These are phyloP conservation scores for Zoroaster sp. DNA, from an alignment of 53 echinoderm and acorn worm species.

Conservation along the genomic window DNA sequence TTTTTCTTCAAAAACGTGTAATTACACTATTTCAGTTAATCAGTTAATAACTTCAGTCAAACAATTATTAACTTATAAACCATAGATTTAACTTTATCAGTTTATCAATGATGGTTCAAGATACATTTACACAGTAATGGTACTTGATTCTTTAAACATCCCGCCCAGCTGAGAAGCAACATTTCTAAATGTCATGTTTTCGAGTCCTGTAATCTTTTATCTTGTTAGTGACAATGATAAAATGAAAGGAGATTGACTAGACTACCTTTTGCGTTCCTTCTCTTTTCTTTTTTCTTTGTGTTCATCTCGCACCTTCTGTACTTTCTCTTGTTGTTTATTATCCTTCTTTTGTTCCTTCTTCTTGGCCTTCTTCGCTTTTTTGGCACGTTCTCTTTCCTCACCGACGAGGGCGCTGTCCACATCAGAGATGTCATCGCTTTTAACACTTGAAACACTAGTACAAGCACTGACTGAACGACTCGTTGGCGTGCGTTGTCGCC, in stretches of 20 bases:
- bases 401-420: slow-evolving; percentile 67
- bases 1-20: too few relatives aligned
- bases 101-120: too few relatives aligned
- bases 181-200: too few relatives aligned
- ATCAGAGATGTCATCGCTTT: slow-evolving; percentile 74
- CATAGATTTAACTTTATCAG: too few relatives aligned
- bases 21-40: too few relatives aligned
- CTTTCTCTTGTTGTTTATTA: slow-evolving; percentile 64
- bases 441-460: slow-evolving; percentile 56
- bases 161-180: too few relatives aligned
- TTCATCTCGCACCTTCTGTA: slow-evolving; percentile 52
- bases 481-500: slow-evolving; percentile 36
- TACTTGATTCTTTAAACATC: too few relatives aligned
- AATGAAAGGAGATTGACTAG: neutral
- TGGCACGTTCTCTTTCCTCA: slow-evolving; percentile 44
- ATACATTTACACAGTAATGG: too few relatives aligned
- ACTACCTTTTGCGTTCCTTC: slow-evolving; percentile 73
- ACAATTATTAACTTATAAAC: too few relatives aligned
- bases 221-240: too few relatives aligned
- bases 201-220: too few relatives aligned
- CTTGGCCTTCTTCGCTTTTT: slow-evolving; percentile 43
- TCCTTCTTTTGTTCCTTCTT: slow-evolving; percentile 65
- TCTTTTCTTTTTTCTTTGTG: slow-evolving; percentile 58
- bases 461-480: slow-evolving; percentile 63
- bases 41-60: too few relatives aligned